Evolutionary conservation across 2,888 invertebrate species (phyloP).

Genomic region (Thera britannica): DNA sequence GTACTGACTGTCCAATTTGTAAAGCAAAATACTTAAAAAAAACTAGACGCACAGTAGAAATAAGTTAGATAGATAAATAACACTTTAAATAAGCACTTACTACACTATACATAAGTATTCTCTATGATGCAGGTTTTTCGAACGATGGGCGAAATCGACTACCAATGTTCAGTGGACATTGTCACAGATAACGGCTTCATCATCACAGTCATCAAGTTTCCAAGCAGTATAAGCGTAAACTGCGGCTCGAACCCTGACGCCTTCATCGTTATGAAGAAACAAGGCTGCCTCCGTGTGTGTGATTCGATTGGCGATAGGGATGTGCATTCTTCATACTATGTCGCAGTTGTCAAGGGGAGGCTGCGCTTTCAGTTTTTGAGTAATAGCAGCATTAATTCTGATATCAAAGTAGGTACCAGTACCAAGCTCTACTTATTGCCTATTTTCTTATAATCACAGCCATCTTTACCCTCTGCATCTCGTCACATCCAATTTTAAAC

Average conservation of each 20-base stretch:
- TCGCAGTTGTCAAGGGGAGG: constrained; percentile 53
- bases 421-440: too few relatives aligned
- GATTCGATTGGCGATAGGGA: constrained; percentile 50
- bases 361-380: constrained; percentile 67
- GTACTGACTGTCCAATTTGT: too few relatives aligned
- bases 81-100: too few relatives aligned
- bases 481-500: background rate
- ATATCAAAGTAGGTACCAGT: constrained; percentile 62
- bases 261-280: constrained; percentile 60
- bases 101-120: background rate
- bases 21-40: too few relatives aligned
- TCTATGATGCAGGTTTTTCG: constrained; percentile 60
- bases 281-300: constrained; percentile 60
- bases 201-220: constrained; percentile 66
- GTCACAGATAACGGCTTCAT: constrained; percentile 51
- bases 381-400: constrained; percentile 73
- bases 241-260: constrained; percentile 62
- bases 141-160: constrained; percentile 63
- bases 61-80: too few relatives aligned
- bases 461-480: background rate
- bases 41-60: too few relatives aligned
- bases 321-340: constrained; percentile 53
- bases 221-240: constrained; percentile 56
- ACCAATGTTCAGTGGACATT: constrained; percentile 68
- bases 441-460: too few relatives aligned